A percentile compares a stretch with the other conserved stretches of the same genome.
Conservation (phyloP, 2,113 vertebrate species). For the Phyllostomus hastatus region DNA sequence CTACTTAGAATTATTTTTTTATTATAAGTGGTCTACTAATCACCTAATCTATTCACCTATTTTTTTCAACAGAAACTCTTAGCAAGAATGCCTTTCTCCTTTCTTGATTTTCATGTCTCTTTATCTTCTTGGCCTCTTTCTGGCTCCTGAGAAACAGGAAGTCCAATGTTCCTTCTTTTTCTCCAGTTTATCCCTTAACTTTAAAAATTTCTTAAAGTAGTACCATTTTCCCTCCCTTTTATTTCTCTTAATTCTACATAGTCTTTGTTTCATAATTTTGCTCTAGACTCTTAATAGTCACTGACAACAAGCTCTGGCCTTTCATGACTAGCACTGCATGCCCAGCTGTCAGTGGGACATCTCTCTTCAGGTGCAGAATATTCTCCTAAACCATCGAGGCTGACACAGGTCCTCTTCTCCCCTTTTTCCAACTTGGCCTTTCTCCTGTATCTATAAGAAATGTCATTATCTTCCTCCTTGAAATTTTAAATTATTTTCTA, state of each 20-base stretch:
- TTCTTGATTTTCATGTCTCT: not conserved
- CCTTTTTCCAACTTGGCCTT: not conserved
- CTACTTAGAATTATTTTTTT: not conserved
- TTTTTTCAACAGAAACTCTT: not conserved
- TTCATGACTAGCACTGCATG: not conserved
- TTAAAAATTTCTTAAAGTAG: not conserved
- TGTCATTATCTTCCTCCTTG: not conserved
- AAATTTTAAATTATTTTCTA: not conserved
- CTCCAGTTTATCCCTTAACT: not conserved
- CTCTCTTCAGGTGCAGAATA: not conserved
- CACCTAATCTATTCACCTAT: not conserved
- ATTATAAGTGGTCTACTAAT: not conserved
- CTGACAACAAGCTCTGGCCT: not conserved
- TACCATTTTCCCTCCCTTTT: not conserved
- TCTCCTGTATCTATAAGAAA: not conserved
- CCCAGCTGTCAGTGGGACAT: not conserved
- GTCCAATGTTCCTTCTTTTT: not conserved
- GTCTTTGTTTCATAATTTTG: not conserved
- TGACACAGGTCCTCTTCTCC: accelerated
- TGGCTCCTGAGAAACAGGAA: not conserved
- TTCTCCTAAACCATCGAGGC: not conserved
- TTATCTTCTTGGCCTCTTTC: not conserved
- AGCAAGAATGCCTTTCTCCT: not conserved
- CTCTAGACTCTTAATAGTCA: not conserved
- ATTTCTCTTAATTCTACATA: not conserved